These are phyloP conservation scores for Eupithecia exiguata DNA, from an alignment of 2,888 invertebrate species.

Conservation along the genomic window DNA sequence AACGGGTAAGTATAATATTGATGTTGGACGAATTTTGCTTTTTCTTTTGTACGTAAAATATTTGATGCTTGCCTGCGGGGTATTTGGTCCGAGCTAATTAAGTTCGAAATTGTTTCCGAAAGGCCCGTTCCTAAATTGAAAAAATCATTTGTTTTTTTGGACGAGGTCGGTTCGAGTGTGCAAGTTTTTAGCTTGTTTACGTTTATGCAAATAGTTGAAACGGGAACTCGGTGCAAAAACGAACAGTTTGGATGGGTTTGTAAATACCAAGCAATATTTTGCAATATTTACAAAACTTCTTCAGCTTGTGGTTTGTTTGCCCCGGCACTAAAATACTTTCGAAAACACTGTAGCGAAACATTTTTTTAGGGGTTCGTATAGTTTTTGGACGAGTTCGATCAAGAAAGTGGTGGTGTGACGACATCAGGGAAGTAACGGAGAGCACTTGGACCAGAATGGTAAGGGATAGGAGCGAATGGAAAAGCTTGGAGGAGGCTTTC, in stretches of 20 bases:
- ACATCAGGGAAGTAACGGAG: too few relatives aligned
- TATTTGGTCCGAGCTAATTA: slow-evolving; percentile 23
- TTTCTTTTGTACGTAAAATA: slow-evolving; percentile 24
- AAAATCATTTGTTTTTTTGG: slow-evolving; percentile 11
- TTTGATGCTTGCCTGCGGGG: slow-evolving; percentile 30
- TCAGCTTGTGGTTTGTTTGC: background rate
- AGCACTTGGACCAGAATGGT: too few relatives aligned
- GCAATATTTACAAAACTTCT: background rate
- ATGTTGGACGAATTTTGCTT: slow-evolving; percentile 29
- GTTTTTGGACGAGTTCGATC: too few relatives aligned
- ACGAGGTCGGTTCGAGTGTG: background rate
- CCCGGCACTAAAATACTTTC: background rate
- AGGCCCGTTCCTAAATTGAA: slow-evolving; percentile 18
- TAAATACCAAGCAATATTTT: slow-evolving; percentile 3
- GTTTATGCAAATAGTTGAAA: slow-evolving; percentile 16
- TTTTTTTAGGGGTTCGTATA: background rate
- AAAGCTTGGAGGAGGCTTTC: too few relatives aligned
- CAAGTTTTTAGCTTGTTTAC: slow-evolving; percentile 9
- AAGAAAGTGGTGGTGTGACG: too few relatives aligned
- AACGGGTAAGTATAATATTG: slow-evolving; percentile 36
- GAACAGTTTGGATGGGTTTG: slow-evolving; percentile 5
- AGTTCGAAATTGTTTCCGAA: slow-evolving; percentile 17
- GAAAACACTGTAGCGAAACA: background rate
- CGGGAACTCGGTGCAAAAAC: background rate
- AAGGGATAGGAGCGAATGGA: too few relatives aligned